Conservation (phyloP, 1,140 invertebrate genomes). For the Papilio dardanus region DNA sequence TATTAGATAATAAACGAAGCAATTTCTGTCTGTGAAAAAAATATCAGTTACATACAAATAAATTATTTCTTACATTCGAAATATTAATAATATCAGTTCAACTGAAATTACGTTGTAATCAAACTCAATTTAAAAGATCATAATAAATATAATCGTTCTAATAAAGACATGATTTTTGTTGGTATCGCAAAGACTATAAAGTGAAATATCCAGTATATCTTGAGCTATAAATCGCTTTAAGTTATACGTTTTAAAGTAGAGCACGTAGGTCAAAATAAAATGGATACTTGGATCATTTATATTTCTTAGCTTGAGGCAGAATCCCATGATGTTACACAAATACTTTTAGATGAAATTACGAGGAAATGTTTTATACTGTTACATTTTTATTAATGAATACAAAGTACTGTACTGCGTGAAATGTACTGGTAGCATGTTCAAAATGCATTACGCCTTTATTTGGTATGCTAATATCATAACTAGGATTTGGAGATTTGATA, state of each 20-base stretch:
- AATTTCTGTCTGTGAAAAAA: not conserved
- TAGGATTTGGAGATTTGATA: not conserved
- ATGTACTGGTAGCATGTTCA: not conserved
- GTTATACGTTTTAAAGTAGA: not conserved
- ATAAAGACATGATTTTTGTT: slow-evolving; percentile 71
- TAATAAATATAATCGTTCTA: slow-evolving; percentile 62
- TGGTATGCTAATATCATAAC: not conserved
- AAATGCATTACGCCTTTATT: not conserved
- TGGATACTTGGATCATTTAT: slow-evolving; percentile 46
- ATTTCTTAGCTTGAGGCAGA: slow-evolving; percentile 60
- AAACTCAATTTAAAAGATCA: slow-evolving; percentile 42
- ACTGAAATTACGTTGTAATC: slow-evolving; percentile 26
- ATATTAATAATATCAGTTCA: not conserved
- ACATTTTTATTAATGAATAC: slow-evolving; percentile 23
- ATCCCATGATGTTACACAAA: slow-evolving; percentile 53
- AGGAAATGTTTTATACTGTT: slow-evolving; percentile 19
- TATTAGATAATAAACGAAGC: not conserved
- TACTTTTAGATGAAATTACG: slow-evolving; percentile 28
- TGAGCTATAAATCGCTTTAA: slow-evolving; percentile 33
- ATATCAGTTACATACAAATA: not conserved
- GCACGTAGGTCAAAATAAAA: slow-evolving; percentile 42
- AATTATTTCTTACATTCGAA: not conserved
- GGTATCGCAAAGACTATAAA: slow-evolving; percentile 48
- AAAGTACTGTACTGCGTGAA: not conserved
- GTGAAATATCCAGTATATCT: slow-evolving; percentile 46